phyloP scores from a whole-genome alignment of 2,888 invertebrate species.

The Lithophane leautieri region DNA sequence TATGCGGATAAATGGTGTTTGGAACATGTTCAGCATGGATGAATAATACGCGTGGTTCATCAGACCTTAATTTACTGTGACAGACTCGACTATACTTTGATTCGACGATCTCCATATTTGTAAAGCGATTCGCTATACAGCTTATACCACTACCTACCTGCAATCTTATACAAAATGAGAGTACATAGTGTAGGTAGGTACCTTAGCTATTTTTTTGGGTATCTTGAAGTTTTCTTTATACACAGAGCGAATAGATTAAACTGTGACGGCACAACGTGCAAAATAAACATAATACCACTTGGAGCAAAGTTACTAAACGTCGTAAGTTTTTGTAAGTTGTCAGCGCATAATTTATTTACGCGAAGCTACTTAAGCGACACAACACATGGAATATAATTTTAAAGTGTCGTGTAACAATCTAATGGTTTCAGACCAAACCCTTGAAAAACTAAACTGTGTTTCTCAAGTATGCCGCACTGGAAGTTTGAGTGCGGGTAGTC shows the following conservation, averaged over 20 bases:
- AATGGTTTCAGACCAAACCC: conserved; percentile 36
- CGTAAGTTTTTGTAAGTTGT: conserved; percentile 29
- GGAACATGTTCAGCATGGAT: neutral
- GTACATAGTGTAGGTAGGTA: neutral
- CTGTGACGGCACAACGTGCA: neutral
- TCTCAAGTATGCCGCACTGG: conserved; percentile 33
- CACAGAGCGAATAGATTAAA: conserved; percentile 11
- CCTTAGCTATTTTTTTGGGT: neutral
- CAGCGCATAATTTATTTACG: conserved; percentile 24
- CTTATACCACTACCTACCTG: neutral
- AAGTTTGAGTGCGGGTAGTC: conserved; percentile 50
- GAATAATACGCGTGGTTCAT: neutral
- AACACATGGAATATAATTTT: conserved; percentile 49
- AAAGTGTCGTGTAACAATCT: conserved; percentile 43
- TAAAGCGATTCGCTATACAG: neutral
- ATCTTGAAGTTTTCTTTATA: neutral
- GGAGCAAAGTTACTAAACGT: conserved; percentile 32
- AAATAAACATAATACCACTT: conserved; percentile 28
- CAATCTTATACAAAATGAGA: neutral
- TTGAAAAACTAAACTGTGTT: conserved; percentile 48
- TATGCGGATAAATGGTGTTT: neutral
- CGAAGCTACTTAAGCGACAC: conserved; percentile 30
- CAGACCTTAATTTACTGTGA: neutral
- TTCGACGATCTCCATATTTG: neutral
- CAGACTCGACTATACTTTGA: too few species aligned